Conservation (phyloP, 2,888 invertebrate species). For the Eristalinus aeneus region DNA sequence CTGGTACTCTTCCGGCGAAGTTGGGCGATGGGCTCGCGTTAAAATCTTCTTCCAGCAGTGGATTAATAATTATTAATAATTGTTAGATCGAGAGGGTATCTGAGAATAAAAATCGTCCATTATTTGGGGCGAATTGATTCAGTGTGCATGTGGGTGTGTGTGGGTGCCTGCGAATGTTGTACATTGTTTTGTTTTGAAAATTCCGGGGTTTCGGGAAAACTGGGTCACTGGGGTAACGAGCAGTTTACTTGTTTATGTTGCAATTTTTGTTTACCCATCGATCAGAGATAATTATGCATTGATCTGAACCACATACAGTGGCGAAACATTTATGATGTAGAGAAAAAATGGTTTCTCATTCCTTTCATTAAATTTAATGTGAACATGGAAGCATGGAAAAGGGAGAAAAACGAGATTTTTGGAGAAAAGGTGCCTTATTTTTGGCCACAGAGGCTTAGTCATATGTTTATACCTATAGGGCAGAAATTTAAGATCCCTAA, state of each 20-base stretch:
- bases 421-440: too few species aligned
- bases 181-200: neutral
- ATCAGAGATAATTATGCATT: neutral
- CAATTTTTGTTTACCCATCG: slow-evolving; percentile 11
- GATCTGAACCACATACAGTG: neutral
- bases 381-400: too few species aligned
- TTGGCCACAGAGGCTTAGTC: too few species aligned
- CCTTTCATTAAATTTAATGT: too few species aligned
- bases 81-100: neutral
- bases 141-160: neutral
- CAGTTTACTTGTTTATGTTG: slow-evolving; percentile 11
- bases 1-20: neutral
- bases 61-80: slow-evolving; percentile 17
- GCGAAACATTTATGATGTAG: neutral
- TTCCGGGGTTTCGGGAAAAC: neutral
- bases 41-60: neutral
- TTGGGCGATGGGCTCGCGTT: neutral
- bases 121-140: neutral
- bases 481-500: too few species aligned
- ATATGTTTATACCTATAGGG: too few species aligned
- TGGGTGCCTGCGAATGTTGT: too few species aligned
- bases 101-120: neutral
- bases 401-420: too few species aligned
- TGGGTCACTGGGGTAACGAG: slow-evolving; percentile 20
- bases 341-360: neutral